phyloP scores from a whole-genome alignment of 2,888 invertebrate species.

The Cyaniris semiargus region DNA sequence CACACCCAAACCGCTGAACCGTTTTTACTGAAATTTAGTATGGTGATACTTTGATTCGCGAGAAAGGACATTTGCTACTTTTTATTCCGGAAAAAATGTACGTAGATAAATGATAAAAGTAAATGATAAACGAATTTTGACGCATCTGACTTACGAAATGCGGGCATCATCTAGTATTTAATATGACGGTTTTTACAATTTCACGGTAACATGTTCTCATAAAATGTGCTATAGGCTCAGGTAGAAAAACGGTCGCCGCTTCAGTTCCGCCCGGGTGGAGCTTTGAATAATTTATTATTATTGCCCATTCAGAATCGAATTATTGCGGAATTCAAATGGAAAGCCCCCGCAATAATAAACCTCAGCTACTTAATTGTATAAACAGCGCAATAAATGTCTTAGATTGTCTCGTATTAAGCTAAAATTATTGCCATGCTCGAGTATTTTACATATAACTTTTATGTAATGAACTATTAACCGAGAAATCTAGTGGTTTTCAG shows the following conservation, averaged over 20 bases:
- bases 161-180: too few species aligned
- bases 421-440: neutral
- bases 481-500: too few species aligned
- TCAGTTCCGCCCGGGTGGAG: slow-evolving; percentile 26
- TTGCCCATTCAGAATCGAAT: slow-evolving; percentile 49
- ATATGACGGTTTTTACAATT: neutral
- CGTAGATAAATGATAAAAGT: too few species aligned
- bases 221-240: neutral
- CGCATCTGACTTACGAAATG: neutral
- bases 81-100: too few species aligned
- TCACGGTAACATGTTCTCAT: neutral
- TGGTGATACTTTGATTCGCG: too few species aligned
- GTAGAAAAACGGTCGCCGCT: slow-evolving; percentile 27
- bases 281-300: slow-evolving; percentile 59
- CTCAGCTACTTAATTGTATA: neutral
- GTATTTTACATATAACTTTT: neutral
- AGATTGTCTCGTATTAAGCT: neutral
- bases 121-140: too few species aligned
- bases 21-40: too few species aligned
- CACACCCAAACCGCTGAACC: too few species aligned
- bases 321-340: slow-evolving; percentile 55
- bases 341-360: slow-evolving; percentile 46
- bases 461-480: too few species aligned
- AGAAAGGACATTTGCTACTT: too few species aligned
- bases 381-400: neutral